Base-by-base conservation (phyloP, 2,113 vertebrate species). In the Theristicus caerulescens region DNA sequence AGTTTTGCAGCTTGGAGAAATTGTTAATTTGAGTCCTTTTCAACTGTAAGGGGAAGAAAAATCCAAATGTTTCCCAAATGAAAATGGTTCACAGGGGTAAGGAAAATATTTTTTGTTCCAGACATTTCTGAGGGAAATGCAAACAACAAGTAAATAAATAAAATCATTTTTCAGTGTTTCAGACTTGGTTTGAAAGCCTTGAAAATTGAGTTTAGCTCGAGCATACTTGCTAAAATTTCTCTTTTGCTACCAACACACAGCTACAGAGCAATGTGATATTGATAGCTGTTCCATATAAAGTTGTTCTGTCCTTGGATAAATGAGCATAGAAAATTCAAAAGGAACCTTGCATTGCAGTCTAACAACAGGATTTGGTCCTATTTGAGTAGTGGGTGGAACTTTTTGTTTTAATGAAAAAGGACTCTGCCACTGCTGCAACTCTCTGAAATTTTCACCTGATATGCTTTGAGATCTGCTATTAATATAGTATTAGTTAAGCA, bases 71-170 rank as follows among this genome's bases (percentile, higher is more conserved):
- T 96, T 97, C 67, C 16, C 32, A 85, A 89, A 90, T 62, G 9
- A 85, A 95, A 94, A 90, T 77, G 38, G 27, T 57, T 88, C 82
- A 74, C 42, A 42, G 49, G 64, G 42, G 14, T 81, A 92, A 94
- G 83, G 61, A 88, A 95, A 95, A 86, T 82, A 71, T 62, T 86
- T 97, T 89, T 85, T 94, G n/a, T 91, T 93, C 55, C 74, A 90
- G 82, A 66, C 32, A 76, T 88, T 88, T 96, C 81, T 82, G 70
- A 74, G 57, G 44, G 58, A 91, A 95, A 91, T 66, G 32, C 74
- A 91, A 93, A 88, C 80, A 85, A 86, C 18, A 66, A 95, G 49
- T 67, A 91, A 91, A 85, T 79, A 94, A 73, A 88, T 57, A 82
- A 87, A 91, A 87, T 44, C 0, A 22, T 62, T 94, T 93, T 82